Conservation (phyloP, 2,797 vertebrate species). For the Toxotes lorentzi region DNA sequence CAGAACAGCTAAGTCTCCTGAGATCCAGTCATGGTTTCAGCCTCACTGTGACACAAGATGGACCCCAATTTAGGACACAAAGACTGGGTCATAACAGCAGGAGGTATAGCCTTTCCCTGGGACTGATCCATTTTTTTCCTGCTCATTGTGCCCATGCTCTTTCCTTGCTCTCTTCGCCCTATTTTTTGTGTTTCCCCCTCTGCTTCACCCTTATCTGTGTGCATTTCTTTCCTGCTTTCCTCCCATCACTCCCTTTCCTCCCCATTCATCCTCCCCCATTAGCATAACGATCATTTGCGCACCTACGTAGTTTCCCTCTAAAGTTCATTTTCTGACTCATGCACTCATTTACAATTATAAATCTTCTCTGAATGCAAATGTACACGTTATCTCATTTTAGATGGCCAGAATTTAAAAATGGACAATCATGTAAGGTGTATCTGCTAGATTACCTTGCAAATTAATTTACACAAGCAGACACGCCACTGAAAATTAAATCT, state of each 20-base stretch:
- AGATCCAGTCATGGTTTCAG: slow-evolving; percentile 62
- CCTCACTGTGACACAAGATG: slow-evolving; percentile 62
- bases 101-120: slow-evolving; percentile 55
- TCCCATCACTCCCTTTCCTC: slow-evolving; percentile 1
- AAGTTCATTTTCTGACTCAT: slow-evolving; percentile 34
- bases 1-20: slow-evolving; percentile 64
- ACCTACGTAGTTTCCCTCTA: slow-evolving; percentile 34
- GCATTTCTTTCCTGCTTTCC: slow-evolving; percentile 8
- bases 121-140: slow-evolving; percentile 51
- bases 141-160: slow-evolving; percentile 34
- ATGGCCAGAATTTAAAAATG: slow-evolving; percentile 17
- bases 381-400: slow-evolving; percentile 7
- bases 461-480: slow-evolving; percentile 41
- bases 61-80: slow-evolving; percentile 80
- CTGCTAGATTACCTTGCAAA: slow-evolving; percentile 32
- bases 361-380: slow-evolving; percentile 34
- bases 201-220: slow-evolving; percentile 34
- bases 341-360: slow-evolving; percentile 40
- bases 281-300: slow-evolving; percentile 35
- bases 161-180: slow-evolving; percentile 19
- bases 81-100: slow-evolving; percentile 68
- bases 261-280: slow-evolving; percentile 12
- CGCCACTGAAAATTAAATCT: slow-evolving; percentile 37
- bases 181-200: slow-evolving; percentile 35
- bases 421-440: slow-evolving; percentile 21